These are phyloP conservation scores for Plestiodon gilberti DNA, from an alignment of 2,113 vertebrate species.

Conservation along the genomic window DNA sequence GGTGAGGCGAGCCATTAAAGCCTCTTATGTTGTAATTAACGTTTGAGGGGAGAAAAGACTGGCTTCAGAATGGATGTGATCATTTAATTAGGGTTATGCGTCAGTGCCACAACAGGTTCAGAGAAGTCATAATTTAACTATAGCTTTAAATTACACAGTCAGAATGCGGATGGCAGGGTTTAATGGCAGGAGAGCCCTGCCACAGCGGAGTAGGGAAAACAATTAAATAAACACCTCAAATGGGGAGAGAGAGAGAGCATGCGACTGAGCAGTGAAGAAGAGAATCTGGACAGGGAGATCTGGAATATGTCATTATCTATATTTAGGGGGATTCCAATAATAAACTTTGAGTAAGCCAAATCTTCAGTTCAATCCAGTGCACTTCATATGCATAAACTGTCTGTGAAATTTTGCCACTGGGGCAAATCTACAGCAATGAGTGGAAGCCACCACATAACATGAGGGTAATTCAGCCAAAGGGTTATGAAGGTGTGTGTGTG, in stretches of 20 bases:
- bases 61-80: slow-evolving; percentile 90
- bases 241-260: rapidly evolving
- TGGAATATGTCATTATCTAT: slow-evolving; percentile 23
- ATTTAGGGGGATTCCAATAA: slow-evolving; percentile 12
- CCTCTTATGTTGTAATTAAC: slow-evolving; percentile 98
- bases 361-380: neutral
- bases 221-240: slow-evolving; percentile 81
- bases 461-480: neutral
- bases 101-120: slow-evolving; percentile 89
- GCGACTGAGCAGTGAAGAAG: slow-evolving; percentile 4
- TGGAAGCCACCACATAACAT: neutral
- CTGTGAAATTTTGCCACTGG: neutral
- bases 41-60: slow-evolving; percentile 87
- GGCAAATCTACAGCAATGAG: neutral
- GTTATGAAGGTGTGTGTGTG: neutral
- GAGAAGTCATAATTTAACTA: slow-evolving; percentile 94
- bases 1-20: slow-evolving; percentile 95
- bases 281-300: slow-evolving; percentile 14
- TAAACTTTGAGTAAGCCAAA: neutral
- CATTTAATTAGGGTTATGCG: slow-evolving; percentile 94
- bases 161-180: slow-evolving; percentile 76
- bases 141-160: slow-evolving; percentile 88
- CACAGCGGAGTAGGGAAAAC: slow-evolving; percentile 72
- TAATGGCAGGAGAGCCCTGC: slow-evolving; percentile 75
- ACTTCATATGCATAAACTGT: neutral